Evolutionary conservation across 1,140 invertebrate genomes (phyloP), one percentile per base, ranked within the genome.

Genomic region (Heliconius eleuchia): DNA sequence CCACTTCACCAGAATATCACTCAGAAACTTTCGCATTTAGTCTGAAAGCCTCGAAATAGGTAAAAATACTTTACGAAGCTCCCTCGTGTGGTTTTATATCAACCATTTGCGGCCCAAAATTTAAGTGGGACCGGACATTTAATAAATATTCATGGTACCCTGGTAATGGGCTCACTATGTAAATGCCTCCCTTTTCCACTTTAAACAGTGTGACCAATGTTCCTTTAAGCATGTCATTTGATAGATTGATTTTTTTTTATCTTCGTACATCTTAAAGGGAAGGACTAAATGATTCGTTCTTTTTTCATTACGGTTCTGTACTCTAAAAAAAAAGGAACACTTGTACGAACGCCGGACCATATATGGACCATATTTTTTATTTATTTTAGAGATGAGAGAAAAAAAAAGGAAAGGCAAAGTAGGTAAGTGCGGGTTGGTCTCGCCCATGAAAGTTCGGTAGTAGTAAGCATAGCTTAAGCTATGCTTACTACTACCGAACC

Each of bases 91-190:
- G 71, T 39, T 37, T 42, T 39, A 42, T 75, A 55, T 73, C 79
- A 77, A 46, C 76, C 80, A 81, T 71, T 81, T 74, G 78, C n/a
- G 76, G 39, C 81, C 81, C 81, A 74, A 82, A 83, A 80, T 83
- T 83, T 83, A 83, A 83, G 82, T 83, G 82, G 80, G 77, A 78
- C 73, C 79, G 73, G 79, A 78, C 82, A 79, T 83, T 83, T 80
- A 78, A 83, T 83, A 83, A 80, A 83, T 83, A 83, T 83, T 83
- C 82, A 83, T 83, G 74, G 7, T 75, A 46, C 79, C 80, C 77
- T 83, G 60, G 78, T 80, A 83, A 83, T 83, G 82, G 79, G 80
- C 78, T 78, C 79, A 83, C 80, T 83, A 83, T 83, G 82, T 73
- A 80, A 80, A 83, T 83, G 77, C 23, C 71, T 66, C 55, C 82